phyloP scores from a whole-genome alignment of 2,797 vertebrate genomes.

The Pseudomugil gertrudae region DNA sequence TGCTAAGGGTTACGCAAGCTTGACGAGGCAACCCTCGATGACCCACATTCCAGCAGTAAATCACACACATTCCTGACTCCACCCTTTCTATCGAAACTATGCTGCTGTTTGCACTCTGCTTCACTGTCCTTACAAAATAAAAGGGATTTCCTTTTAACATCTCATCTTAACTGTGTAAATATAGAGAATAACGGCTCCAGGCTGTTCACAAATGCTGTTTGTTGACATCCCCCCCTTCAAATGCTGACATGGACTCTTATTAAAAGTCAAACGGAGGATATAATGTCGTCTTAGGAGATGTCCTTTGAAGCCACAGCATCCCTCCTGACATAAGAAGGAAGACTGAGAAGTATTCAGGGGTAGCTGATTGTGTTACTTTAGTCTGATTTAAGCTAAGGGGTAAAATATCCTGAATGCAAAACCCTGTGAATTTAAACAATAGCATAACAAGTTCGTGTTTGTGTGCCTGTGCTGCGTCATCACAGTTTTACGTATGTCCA shows the following conservation, averaged over 20 bases:
- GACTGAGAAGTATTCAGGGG: background rate
- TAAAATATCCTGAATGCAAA: background rate
- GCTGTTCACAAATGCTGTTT: background rate
- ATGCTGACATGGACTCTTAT: background rate
- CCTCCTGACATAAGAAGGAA: background rate
- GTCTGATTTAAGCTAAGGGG: no score
- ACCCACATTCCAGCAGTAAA: conserved; percentile 82
- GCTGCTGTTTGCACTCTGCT: conserved; percentile 54
- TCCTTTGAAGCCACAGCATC: conserved; percentile 1
- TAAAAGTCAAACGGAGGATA: conserved; percentile 6
- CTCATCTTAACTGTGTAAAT: background rate
- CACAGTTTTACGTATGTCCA: background rate
- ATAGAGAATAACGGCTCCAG: background rate
- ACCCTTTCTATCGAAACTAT: conserved; percentile 67
- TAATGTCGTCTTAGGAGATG: background rate
- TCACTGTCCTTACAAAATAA: conserved; percentile 21
- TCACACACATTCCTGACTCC: conserved; percentile 68
- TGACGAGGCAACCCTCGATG: conserved; percentile 60
- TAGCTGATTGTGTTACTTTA: no score
- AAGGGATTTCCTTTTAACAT: background rate
- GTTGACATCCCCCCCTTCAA: background rate
- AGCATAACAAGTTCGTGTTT: background rate
- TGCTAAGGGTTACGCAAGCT: conserved; percentile 67
- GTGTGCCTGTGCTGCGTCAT: conserved; percentile 36
- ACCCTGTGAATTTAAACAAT: background rate